Evolutionary conservation across 2,888 invertebrate genomes (phyloP).

Genomic region (Chouioia cunea): DNA sequence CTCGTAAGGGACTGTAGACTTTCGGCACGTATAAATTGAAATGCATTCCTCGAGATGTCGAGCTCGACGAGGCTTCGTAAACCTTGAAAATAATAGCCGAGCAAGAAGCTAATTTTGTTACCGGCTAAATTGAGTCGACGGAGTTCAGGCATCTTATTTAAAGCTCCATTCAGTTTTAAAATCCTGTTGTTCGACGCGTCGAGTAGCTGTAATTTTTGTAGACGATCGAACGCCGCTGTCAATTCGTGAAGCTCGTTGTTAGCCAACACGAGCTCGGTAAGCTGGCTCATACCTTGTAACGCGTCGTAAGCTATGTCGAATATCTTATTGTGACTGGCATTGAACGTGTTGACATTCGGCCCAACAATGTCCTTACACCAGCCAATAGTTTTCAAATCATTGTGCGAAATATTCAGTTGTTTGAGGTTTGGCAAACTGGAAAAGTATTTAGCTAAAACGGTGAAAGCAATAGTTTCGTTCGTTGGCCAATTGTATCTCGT

Average conservation of each 20-base stretch:
- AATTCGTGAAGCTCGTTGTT: conserved; percentile 76
- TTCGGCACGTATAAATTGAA: conserved; percentile 75
- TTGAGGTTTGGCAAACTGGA: conserved; percentile 6
- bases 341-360: conserved; percentile 72
- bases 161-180: conserved; percentile 71
- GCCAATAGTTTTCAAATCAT: conserved; percentile 50
- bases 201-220: conserved; percentile 76
- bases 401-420: conserved; percentile 59
- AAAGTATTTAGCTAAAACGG: too few relatives aligned
- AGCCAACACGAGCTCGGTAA: conserved; percentile 78
- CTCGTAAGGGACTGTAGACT: conserved; percentile 80
- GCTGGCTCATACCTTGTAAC: conserved; percentile 56
- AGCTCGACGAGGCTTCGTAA: conserved; percentile 76
- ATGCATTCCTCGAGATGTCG: conserved; percentile 79
- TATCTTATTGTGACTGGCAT: conserved; percentile 21
- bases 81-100: conserved; percentile 76
- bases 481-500: too few relatives aligned
- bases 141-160: conserved; percentile 73
- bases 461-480: background rate
- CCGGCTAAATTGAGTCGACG: conserved; percentile 81
- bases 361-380: background rate
- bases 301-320: background rate
- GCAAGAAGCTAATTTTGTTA: conserved; percentile 76
- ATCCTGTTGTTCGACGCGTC: conserved; percentile 80
- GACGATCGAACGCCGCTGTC: conserved; percentile 73